phyloP scores from a whole-genome alignment of 2,113 vertebrate species.

The Fulica atra region DNA sequence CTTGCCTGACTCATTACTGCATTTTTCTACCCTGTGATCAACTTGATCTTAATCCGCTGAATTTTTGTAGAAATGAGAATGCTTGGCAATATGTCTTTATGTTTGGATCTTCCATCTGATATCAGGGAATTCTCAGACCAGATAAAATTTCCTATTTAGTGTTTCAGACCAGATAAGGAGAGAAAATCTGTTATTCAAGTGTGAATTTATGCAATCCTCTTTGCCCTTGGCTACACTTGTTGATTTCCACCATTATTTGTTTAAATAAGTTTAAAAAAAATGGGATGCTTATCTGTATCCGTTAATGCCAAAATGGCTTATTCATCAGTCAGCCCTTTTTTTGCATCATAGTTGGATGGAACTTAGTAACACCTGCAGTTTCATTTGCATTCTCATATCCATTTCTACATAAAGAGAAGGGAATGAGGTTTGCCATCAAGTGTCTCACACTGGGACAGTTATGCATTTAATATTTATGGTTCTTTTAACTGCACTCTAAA shows the following conservation, averaged over 20 bases:
- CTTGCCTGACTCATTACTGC: neutral
- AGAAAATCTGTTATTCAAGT: neutral
- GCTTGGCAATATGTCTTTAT: neutral
- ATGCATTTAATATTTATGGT: neutral
- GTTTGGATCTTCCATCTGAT: neutral
- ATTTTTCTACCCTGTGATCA: neutral
- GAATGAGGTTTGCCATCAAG: neutral
- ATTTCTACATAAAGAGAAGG: neutral
- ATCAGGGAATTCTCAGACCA: neutral
- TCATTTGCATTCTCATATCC: constrained; percentile 22
- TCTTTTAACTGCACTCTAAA: constrained; percentile 6
- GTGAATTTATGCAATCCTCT: neutral
- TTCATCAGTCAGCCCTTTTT: neutral
- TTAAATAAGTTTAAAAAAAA: neutral
- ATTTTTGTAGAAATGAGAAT: neutral
- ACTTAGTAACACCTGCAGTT: constrained; percentile 18
- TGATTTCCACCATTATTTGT: neutral
- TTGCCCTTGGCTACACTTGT: neutral
- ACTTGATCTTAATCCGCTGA: neutral
- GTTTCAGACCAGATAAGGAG: neutral
- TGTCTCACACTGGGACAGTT: neutral
- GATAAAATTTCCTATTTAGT: neutral
- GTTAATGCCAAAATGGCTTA: neutral
- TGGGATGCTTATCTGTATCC: neutral
- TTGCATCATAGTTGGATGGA: neutral